Base-by-base conservation (phyloP, 2,113 vertebrate genomes). In the Apaloderma vittatum region DNA sequence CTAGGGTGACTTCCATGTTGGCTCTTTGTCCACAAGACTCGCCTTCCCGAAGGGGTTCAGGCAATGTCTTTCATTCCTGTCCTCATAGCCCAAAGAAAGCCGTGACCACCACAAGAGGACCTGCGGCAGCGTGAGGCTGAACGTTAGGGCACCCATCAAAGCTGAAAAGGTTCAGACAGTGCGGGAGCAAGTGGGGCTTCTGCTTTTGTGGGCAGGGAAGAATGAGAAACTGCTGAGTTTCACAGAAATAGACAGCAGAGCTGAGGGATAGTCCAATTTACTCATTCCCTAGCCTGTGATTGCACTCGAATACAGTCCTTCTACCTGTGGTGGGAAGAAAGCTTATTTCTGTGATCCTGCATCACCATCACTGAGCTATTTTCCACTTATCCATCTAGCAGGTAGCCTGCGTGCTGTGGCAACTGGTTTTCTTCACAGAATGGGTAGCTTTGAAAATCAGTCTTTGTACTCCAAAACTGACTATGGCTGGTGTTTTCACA, bases 41-140 rank as follows among this genome's bases (percentile, higher is more conserved):
- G n/a, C 22, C 19, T 85, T 59, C 19, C 37, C 51, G 27, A 88
- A 79, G 24, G 71, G 0, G 3, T 45, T 72, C 52, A 67, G 24
- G 34, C 12, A 45, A n/a, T 23, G 9, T 40, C 75, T 73, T 81
- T 62, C 36, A 72, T 82, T 72, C 43, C 2, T 10, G 18, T 55
- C 11, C 9, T 76, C 9, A 0, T 43, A 85, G 11, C 37, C n/a
- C 23, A 59, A 68, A 77, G 45, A 52, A 80, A 90, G 19, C 29
- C 2, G 0, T 61, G 43, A 46, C 59, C 15, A 43, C 23, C 0
- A 0, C 51, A 68, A 43, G 20, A 1, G 4, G 62, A 90, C 20
- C 36, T 54, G 27, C 36, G 40, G 45, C 66, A 72, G 30, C 3
- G 0, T 8, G 40, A 0, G 1, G 52, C 48, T 57, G 45, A 74